These are phyloP conservation scores for Heliconius melpomene DNA, from an alignment of 1,140 invertebrate genomes.

Conservation along the genomic window DNA sequence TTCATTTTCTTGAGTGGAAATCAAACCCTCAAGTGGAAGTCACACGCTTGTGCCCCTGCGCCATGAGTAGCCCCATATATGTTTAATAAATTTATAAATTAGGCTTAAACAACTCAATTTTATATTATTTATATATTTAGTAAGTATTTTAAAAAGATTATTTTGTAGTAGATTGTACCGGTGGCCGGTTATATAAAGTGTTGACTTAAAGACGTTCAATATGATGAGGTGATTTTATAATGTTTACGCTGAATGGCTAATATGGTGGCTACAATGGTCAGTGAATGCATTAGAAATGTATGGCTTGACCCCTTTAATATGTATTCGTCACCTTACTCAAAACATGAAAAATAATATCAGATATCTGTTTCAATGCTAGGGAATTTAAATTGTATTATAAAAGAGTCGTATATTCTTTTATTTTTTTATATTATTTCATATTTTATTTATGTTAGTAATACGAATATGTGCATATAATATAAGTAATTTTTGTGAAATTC, in stretches of 20 bases:
- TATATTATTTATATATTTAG: neutral
- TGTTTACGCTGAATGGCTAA: slow-evolving; percentile 38
- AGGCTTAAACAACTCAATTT: neutral
- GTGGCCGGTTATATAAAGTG: slow-evolving; percentile 36
- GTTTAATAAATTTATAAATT: too few species aligned
- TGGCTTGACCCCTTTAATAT: slow-evolving; percentile 34
- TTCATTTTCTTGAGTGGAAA: too few species aligned
- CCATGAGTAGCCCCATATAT: too few species aligned
- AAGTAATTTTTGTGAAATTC: neutral
- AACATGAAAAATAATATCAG: slow-evolving; percentile 14
- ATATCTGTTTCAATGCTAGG: neutral
- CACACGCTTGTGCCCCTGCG: too few species aligned
- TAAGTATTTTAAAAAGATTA: slow-evolving; percentile 2
- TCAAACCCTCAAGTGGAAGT: too few species aligned
- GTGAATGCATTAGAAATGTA: slow-evolving; percentile 32
- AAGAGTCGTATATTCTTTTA: neutral
- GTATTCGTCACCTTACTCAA: slow-evolving; percentile 19
- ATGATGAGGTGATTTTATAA: slow-evolving; percentile 34
- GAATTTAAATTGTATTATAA: neutral
- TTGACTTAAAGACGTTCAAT: slow-evolving; percentile 27
- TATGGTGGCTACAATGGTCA: slow-evolving; percentile 21
- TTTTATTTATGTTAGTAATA: neutral
- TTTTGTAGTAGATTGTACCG: slow-evolving; percentile 13
- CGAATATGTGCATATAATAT: neutral
- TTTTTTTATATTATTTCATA: neutral